Evolutionary conservation across 2,797 vertebrate species (phyloP).

Genomic region (Platalea minor): DNA sequence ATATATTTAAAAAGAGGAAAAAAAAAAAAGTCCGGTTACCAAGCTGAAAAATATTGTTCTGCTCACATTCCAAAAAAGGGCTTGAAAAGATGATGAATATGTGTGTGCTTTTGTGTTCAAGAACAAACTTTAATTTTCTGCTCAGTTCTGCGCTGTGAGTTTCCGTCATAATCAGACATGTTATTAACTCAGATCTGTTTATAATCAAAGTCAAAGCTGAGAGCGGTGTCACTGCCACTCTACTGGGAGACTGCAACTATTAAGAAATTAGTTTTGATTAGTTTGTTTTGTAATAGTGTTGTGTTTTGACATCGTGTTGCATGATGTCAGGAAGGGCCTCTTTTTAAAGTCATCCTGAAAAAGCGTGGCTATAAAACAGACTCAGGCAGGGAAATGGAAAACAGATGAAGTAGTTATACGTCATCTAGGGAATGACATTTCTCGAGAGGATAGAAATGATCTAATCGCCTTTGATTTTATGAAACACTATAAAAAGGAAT

Average conservation of each 20-base stretch:
- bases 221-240: background rate
- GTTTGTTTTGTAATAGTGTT: slow-evolving; percentile 52
- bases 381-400: slow-evolving; percentile 67
- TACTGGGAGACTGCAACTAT: background rate
- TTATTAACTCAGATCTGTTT: slow-evolving; percentile 49
- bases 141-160: background rate
- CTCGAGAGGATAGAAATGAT: slow-evolving; percentile 52
- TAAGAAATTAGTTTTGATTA: slow-evolving; percentile 53
- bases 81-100: background rate
- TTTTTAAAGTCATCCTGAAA: slow-evolving; percentile 73
- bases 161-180: background rate
- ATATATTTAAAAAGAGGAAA: background rate
- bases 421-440: slow-evolving; percentile 56
- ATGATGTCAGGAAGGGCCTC: slow-evolving; percentile 65
- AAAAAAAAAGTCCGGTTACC: background rate
- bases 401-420: slow-evolving; percentile 52
- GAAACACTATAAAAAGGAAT: slow-evolving; percentile 40
- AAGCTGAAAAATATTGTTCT: background rate
- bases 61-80: background rate
- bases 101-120: background rate
- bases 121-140: slow-evolving; percentile 5
- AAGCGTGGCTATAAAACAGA: slow-evolving; percentile 76
- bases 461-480: slow-evolving; percentile 52
- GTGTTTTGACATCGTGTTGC: slow-evolving; percentile 60
- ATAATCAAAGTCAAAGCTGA: slow-evolving; percentile 37